Conservation (phyloP, 2,888 invertebrate genomes). For the Arge pagana region DNA sequence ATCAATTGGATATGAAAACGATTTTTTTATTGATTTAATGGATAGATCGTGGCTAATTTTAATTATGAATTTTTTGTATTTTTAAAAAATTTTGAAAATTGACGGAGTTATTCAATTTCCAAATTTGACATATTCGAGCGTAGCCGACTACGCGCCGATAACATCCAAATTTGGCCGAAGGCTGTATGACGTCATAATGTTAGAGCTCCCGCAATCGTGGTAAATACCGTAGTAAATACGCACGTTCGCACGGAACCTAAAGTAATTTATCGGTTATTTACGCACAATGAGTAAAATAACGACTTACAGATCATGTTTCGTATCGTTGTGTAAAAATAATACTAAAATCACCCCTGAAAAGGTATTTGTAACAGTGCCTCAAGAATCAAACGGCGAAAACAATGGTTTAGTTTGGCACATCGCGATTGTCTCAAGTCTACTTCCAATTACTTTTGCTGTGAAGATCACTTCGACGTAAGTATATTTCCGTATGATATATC, state of each 20-base stretch:
- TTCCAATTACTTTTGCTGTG: conserved; percentile 26
- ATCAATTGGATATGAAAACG: too few relatives aligned
- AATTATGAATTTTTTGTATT: background rate
- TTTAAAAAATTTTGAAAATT: conserved; percentile 3
- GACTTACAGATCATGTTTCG: conserved; percentile 21
- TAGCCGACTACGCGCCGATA: background rate
- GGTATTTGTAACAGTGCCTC: conserved; percentile 25
- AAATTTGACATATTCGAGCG: conserved; percentile 2
- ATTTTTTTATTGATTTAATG: too few relatives aligned
- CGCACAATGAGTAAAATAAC: background rate
- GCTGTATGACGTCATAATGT: background rate
- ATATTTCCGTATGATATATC: conserved; percentile 7
- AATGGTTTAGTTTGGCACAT: conserved; percentile 22
- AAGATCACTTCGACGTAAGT: conserved; percentile 29
- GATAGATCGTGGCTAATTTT: too few relatives aligned
- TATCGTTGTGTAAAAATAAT: conserved; percentile 23
- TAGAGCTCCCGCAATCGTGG: too few relatives aligned
- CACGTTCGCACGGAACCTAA: too few relatives aligned
- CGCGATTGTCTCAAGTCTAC: conserved; percentile 8
- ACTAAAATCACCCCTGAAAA: conserved; percentile 24
- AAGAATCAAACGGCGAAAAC: conserved; percentile 19
- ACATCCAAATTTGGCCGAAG: conserved; percentile 1
- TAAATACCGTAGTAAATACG: too few relatives aligned
- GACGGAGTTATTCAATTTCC: background rate
- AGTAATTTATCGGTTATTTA: too few relatives aligned